Evolutionary conservation across 2,888 invertebrate genomes (phyloP).

Genomic region (Agrochola litura): DNA sequence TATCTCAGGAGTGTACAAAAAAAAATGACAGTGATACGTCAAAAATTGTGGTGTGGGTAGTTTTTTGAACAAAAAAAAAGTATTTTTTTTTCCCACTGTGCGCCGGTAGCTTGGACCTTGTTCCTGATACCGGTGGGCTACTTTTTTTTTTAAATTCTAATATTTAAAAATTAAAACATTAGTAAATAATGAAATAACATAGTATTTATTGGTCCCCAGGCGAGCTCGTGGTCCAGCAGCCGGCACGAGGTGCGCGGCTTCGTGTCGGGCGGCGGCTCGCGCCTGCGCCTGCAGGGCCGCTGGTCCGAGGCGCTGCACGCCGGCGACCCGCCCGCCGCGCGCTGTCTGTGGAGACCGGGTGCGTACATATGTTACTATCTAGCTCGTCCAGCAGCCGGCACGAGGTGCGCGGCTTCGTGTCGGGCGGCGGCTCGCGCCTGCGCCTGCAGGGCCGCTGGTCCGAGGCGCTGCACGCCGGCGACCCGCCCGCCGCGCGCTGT

Average conservation of each 20-base stretch:
- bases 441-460: constrained; percentile 95
- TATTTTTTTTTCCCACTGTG: no score
- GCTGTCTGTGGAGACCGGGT: constrained; percentile 95
- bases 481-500: constrained; percentile 93
- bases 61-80: no score
- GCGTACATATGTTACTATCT: no score
- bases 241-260: constrained; percentile 94
- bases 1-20: no score
- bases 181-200: no score
- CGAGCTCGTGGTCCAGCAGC: constrained; percentile 94
- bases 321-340: constrained; percentile 93
- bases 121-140: no score
- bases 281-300: constrained; percentile 92
- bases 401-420: constrained; percentile 93
- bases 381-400: constrained; percentile 94
- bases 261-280: constrained; percentile 90
- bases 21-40: no score
- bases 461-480: constrained; percentile 94
- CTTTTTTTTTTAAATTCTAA: no score
- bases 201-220: constrained; percentile 73
- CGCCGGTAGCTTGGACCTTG: no score
- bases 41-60: no score
- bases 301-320: constrained; percentile 96
- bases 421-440: constrained; percentile 90
- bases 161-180: no score